Evolutionary conservation across 2,888 invertebrate species (phyloP).

Genomic region (Cataglyphis altisquamis): DNA sequence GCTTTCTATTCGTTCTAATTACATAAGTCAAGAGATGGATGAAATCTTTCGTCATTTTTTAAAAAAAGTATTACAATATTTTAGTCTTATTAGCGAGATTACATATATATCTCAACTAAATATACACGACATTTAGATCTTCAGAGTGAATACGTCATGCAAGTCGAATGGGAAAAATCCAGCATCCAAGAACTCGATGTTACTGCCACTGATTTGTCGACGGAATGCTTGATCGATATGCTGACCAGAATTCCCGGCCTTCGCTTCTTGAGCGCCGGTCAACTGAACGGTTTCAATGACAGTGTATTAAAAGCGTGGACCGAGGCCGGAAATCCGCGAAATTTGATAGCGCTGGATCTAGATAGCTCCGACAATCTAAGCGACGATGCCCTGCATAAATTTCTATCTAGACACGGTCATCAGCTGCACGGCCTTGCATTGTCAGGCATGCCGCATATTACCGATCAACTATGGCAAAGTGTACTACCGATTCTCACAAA

Average conservation of each 20-base stretch:
- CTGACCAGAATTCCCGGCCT: slow-evolving; percentile 94
- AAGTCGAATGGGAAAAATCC: slow-evolving; percentile 99
- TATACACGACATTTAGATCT: slow-evolving; percentile 89
- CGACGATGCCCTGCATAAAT: slow-evolving; percentile 97
- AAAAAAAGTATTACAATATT: not conserved
- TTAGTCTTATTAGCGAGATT: not conserved
- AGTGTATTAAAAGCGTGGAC: slow-evolving; percentile 96
- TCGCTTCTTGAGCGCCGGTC: slow-evolving; percentile 97
- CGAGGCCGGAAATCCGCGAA: slow-evolving; percentile 93
- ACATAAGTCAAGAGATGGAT: not conserved
- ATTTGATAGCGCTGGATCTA: slow-evolving; percentile 95
- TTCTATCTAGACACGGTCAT: slow-evolving; percentile 95
- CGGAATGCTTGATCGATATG: slow-evolving; percentile 97
- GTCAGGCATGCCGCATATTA: slow-evolving; percentile 98
- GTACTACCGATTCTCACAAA: slow-evolving; percentile 96
- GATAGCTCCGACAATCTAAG: slow-evolving; percentile 98
- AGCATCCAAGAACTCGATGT: slow-evolving; percentile 97
- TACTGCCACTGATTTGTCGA: slow-evolving; percentile 97
- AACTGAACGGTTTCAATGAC: slow-evolving; percentile 99
- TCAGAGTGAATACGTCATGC: slow-evolving; percentile 96
- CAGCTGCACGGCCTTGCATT: slow-evolving; percentile 95
- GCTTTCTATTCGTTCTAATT: not conserved
- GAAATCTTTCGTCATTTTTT: not conserved
- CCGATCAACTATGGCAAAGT: slow-evolving; percentile 99
- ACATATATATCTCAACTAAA: not conserved